Base-by-base conservation (phyloP, 2,888 invertebrate species). In the Drosophila flavopinicola region DNA sequence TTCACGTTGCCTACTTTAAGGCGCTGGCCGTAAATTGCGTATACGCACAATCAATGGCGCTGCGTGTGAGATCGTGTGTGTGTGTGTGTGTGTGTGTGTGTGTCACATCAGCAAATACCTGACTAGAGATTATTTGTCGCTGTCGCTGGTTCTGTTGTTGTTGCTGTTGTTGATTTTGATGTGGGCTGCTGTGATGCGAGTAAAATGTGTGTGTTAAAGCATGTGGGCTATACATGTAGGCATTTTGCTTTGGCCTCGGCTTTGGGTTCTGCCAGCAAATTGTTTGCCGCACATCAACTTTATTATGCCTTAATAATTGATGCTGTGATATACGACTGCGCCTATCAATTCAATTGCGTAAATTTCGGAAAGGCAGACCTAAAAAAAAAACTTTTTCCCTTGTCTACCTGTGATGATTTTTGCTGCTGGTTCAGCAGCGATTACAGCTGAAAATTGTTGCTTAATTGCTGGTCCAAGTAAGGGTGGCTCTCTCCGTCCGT, bases 381-480 rank as follows among this genome's bases (percentile, higher is more conserved):
- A n/a, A n/a, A n/a, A n/a, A n/a, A n/a, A n/a, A 20, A 59, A 59
- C 35, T 51, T 48, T 52, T 33, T 39, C 32, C 7, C 10, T 39
- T 37, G 23, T 39, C 44, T 41, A 32, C 17, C 39, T 33, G 24
- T 23, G 11, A 44, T 23, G 3, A 20, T n/a, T 20, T 1, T 1
- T n/a, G n/a, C 6, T 42, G 25, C 39, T 13, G 32, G 25, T n/a
- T n/a, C n/a, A n/a, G n/a, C n/a, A n/a, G 61, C 85, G 78, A 75
- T 82, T 78, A 76, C 76, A 64, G 59, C 75, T 75, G 54, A 76
- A 88, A 86, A 78, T 83, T 73, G 84, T 73, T 76, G 88, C 75
- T 78, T 88, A 87, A 87, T 87, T 88, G 87, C 73, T 54, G 60
- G 48, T 20, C 60, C 49, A 53, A 32, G 6, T 11, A 1, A 15